Percentiles rank a stretch among this genome's conserved stretches.
These are phyloP conservation scores for Muscicapa adusta DNA, from an alignment of 2,113 vertebrate species.

Conservation along the genomic window DNA sequence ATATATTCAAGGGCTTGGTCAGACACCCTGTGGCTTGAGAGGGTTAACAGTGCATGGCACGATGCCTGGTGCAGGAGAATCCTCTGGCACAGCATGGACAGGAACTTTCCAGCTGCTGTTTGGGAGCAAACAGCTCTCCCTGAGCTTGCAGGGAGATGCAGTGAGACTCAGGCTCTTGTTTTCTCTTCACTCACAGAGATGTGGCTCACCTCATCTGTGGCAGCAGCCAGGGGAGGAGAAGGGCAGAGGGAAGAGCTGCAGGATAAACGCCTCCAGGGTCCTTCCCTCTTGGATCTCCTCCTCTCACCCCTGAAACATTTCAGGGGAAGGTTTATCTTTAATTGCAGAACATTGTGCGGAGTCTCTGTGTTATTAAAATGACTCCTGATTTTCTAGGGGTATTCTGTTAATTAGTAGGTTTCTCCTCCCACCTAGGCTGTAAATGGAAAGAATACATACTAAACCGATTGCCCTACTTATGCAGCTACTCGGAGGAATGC, in stretches of 20 bases:
- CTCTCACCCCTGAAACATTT: background rate
- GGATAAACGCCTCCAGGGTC: background rate
- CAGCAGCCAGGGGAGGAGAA: background rate
- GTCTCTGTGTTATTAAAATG: constrained; percentile 41
- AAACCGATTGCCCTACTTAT: constrained; percentile 77
- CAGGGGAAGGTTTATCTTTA: background rate
- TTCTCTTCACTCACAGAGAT: background rate
- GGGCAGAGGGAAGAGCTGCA: background rate
- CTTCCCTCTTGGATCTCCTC: background rate
- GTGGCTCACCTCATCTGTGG: background rate
- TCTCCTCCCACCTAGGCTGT: constrained; percentile 62
- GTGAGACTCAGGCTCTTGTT: background rate
- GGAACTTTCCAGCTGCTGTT: background rate
- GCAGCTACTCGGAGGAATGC: constrained; percentile 71
- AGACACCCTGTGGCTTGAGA: accelerated
- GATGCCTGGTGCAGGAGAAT: background rate
- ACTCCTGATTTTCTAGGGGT: constrained; percentile 49
- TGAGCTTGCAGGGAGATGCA: background rate
- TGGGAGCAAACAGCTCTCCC: background rate
- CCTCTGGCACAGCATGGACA: background rate
- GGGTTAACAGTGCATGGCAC: background rate
- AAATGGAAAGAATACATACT: constrained; percentile 66
- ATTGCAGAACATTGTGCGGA: background rate
- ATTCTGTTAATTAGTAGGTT: constrained; percentile 67
- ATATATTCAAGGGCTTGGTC: background rate